A percentile compares a stretch with the other conserved stretches of the same genome.
Evolutionary conservation across 2,113 vertebrate species (phyloP).

Genomic region (Emydura subglobosa): DNA sequence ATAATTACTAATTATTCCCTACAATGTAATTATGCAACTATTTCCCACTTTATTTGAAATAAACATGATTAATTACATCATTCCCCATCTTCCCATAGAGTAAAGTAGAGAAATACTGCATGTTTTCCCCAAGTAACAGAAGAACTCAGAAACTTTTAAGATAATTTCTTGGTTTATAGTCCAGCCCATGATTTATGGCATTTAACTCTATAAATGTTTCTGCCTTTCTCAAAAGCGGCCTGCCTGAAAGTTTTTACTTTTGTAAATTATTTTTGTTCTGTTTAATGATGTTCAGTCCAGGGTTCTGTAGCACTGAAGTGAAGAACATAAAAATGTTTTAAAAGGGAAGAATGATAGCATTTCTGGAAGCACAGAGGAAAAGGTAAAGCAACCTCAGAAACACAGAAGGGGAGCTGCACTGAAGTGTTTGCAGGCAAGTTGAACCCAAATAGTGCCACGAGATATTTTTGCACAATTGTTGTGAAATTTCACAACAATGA

Average conservation of each 20-base stretch:
- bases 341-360: background rate
- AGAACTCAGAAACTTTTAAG: background rate
- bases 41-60: slow-evolving; percentile 8
- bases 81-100: background rate
- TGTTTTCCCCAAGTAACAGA: background rate
- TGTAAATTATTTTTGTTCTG: background rate
- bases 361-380: background rate
- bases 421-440: background rate
- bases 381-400: background rate
- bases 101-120: background rate
- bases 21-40: background rate
- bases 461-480: background rate
- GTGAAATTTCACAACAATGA: background rate
- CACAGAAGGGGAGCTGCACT: background rate
- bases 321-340: background rate
- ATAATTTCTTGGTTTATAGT: background rate
- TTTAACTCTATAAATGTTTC: background rate
- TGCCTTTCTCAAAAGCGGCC: background rate
- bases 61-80: background rate
- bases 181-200: background rate
- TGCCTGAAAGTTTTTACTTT: background rate
- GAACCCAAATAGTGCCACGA: background rate
- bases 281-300: background rate
- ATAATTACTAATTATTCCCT: slow-evolving; percentile 32
- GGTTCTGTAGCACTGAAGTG: background rate